Conservation (phyloP, 2,113 vertebrate species). For the Cephalopholis sonnerati region DNA sequence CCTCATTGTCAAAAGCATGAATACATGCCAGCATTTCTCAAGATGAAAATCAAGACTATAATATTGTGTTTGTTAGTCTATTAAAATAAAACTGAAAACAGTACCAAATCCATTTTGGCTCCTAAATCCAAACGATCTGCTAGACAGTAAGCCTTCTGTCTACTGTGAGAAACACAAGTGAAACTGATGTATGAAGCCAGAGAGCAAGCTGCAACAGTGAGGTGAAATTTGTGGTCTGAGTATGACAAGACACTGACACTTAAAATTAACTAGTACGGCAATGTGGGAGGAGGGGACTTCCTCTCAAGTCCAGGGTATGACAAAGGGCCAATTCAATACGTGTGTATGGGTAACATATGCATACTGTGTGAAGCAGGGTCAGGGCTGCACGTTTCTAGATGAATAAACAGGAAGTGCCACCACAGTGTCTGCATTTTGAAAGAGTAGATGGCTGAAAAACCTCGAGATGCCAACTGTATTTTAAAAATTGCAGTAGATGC, state of each 20-base stretch:
- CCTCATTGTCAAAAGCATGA: not conserved
- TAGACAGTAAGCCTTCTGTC: not conserved
- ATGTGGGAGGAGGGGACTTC: slow-evolving; percentile 74
- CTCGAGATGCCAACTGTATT: not conserved
- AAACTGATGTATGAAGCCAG: slow-evolving; percentile 24
- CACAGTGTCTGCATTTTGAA: not conserved
- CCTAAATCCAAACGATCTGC: slow-evolving; percentile 29
- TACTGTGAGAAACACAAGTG: slow-evolving; percentile 14
- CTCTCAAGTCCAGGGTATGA: slow-evolving; percentile 60
- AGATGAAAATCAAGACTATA: slow-evolving; percentile 7
- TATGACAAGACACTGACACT: slow-evolving; percentile 37
- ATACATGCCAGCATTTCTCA: not conserved
- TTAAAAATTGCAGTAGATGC: not conserved
- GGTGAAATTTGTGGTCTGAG: slow-evolving; percentile 33
- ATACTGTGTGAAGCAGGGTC: not conserved
- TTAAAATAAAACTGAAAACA: slow-evolving; percentile 15
- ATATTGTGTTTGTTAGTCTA: not conserved
- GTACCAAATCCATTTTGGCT: slow-evolving; percentile 73
- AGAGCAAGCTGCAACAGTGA: slow-evolving; percentile 23
- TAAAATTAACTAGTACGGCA: slow-evolving; percentile 10
- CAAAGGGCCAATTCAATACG: slow-evolving; percentile 1
- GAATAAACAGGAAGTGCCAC: slow-evolving; percentile 54
- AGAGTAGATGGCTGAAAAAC: not conserved
- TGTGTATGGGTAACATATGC: not conserved
- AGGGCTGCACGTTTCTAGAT: not conserved